phyloP scores from a whole-genome alignment of 2,797 vertebrate genomes.

The Nothura maculosa region DNA sequence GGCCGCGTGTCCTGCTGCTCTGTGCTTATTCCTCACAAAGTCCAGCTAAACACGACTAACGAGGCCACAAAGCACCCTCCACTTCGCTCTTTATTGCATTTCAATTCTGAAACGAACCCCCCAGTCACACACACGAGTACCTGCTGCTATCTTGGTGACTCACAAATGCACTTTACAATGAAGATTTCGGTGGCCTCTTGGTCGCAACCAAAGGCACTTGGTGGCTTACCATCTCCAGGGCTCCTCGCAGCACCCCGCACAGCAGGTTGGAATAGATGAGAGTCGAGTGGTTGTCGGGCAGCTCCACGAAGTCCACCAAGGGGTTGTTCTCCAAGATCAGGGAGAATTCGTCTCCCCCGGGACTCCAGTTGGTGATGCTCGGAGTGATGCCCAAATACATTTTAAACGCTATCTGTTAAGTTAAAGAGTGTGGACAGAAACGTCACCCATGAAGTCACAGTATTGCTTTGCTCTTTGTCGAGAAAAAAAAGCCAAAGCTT shows the following conservation, averaged over 20 bases:
- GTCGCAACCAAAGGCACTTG: not conserved
- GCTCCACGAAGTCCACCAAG: constrained; percentile 97
- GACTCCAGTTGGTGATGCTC: constrained; percentile 99
- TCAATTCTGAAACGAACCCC: not conserved
- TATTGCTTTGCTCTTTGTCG: not conserved
- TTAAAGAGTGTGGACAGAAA: not conserved
- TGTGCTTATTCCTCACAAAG: not conserved
- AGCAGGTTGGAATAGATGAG: constrained; percentile 97
- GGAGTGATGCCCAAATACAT: constrained; percentile 98
- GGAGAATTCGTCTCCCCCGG: constrained; percentile 97
- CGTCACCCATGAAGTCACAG: not conserved
- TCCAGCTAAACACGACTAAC: not conserved
- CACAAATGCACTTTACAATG: not conserved
- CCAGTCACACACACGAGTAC: fast-evolving
- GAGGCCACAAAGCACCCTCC: not conserved
- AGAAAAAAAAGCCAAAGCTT: not conserved
- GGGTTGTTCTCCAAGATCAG: constrained; percentile 98
- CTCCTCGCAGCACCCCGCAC: constrained; percentile 94
- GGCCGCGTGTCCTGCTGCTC: not conserved
- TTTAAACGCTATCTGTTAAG: constrained; percentile 93
- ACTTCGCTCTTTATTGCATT: not conserved
- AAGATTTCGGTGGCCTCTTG: not conserved
- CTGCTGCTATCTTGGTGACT: not conserved
- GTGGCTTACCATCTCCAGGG: constrained; percentile 95
- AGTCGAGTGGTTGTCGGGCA: constrained; percentile 95